phyloP scores from a whole-genome alignment of 2,113 vertebrate species.

The Phyllostomus discolor region DNA sequence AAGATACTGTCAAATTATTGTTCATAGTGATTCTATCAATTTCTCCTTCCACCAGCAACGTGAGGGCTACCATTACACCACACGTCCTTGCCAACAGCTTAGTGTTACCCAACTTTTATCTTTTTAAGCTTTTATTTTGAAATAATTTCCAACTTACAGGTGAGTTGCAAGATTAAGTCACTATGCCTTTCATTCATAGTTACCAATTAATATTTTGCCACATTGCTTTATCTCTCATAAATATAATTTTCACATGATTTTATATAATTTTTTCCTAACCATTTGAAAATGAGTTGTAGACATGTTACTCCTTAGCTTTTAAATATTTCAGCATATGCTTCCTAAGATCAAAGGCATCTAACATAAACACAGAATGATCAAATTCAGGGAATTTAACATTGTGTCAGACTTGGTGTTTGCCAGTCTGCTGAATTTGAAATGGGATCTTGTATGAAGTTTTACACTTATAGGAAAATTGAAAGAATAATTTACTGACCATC shows the following conservation, averaged over 20 bases:
- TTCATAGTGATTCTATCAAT: not conserved
- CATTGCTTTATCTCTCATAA: not conserved
- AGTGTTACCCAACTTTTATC: not conserved
- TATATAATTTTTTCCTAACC: not conserved
- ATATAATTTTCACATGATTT: not conserved
- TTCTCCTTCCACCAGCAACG: not conserved
- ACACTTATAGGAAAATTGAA: too few relatives aligned
- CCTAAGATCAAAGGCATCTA: not conserved
- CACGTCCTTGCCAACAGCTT: not conserved
- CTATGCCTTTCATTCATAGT: not conserved
- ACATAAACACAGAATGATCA: not conserved
- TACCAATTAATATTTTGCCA: not conserved
- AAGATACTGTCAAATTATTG: not conserved
- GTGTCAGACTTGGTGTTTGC: conserved; percentile 1
- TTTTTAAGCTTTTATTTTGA: conserved; percentile 13
- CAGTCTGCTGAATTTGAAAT: not conserved
- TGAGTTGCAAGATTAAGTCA: not conserved
- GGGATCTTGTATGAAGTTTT: not conserved
- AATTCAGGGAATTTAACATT: conserved; percentile 15
- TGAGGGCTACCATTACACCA: not conserved
- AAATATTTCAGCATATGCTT: conserved; percentile 15
- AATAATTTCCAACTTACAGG: not conserved
- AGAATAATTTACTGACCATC: not conserved
- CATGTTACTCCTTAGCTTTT: not conserved
- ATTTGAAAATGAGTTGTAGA: not conserved